Evolutionary conservation across 37 sponge, comb jelly and placozoan genomes (phyloP).

Genomic region (Beroe ovata): DNA sequence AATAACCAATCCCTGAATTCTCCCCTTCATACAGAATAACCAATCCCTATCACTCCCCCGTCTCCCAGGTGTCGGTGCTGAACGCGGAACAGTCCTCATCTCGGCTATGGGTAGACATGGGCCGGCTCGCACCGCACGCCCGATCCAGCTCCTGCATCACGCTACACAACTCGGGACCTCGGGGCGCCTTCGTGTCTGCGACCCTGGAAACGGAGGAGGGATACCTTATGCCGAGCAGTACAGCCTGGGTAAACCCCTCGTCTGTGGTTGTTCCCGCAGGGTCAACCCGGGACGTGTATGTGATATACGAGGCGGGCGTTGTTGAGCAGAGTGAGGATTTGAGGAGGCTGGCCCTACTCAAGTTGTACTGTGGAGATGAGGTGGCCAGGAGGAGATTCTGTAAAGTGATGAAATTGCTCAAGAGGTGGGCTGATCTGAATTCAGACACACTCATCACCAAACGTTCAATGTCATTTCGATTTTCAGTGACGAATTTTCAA

Average conservation of each 20-base stretch:
- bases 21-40: background rate
- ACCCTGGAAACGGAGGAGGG: conserved; percentile 51
- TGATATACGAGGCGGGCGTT: conserved; percentile 38
- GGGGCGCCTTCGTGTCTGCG: conserved; percentile 55
- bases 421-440: conserved; percentile 15
- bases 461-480: too few relatives aligned
- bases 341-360: conserved; percentile 13
- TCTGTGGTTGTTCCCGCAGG: background rate
- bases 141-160: conserved; percentile 34
- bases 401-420: conserved; percentile 1
- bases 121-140: background rate
- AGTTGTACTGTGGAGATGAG: conserved; percentile 61
- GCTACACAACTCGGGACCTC: conserved; percentile 16
- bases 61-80: conserved; percentile 1
- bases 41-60: background rate
- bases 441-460: too few relatives aligned
- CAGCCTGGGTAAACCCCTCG: conserved; percentile 43
- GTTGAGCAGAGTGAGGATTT: background rate
- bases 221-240: background rate
- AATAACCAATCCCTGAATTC: background rate
- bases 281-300: conserved; percentile 16
- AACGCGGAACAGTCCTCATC: conserved; percentile 44
- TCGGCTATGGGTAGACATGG: conserved; percentile 43
- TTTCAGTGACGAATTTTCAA: too few relatives aligned
- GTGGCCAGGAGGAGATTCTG: conserved; percentile 48